Evolutionary conservation across 53 echinoderm and acorn worm genomes (phyloP).

Genomic region (Echinarachnius parma): DNA sequence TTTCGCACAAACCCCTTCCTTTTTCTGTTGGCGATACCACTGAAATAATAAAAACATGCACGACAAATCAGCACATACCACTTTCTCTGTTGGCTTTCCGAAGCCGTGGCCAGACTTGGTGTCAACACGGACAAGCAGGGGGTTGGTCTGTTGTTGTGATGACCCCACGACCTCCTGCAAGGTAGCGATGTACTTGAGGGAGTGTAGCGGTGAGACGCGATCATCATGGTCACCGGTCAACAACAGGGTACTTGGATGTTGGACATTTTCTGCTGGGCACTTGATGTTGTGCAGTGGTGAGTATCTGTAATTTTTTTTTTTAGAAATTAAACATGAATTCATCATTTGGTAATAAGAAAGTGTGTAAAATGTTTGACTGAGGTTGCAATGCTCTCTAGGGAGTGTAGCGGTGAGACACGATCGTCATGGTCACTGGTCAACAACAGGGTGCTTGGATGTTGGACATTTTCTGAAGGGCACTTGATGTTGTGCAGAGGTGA

Average conservation of each 20-base stretch:
- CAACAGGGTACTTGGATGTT: constrained; percentile 81
- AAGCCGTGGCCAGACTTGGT: constrained; percentile 95
- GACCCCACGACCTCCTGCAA: constrained; percentile 69
- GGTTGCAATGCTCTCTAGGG: constrained; percentile 79
- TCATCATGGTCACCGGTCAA: constrained; percentile 92
- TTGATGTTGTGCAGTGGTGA: constrained; percentile 94
- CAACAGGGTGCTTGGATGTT: constrained; percentile 81
- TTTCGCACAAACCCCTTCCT: too few relatives aligned
- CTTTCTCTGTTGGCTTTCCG: constrained; percentile 95
- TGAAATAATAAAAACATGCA: too few relatives aligned
- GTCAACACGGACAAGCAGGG: constrained; percentile 77
- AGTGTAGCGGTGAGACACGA: constrained; percentile 87
- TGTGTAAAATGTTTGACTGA: too few relatives aligned
- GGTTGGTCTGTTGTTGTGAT: constrained; percentile 63
- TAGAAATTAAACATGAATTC: too few relatives aligned
- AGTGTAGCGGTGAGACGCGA: constrained; percentile 87
- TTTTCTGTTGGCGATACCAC: too few relatives aligned
- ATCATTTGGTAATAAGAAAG: too few relatives aligned
- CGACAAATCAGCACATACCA: too few relatives aligned
- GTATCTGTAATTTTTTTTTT: too few relatives aligned
- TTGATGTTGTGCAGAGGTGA: constrained; percentile 94
- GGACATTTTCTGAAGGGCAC: constrained; percentile 42
- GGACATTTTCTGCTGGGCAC: constrained; percentile 41
- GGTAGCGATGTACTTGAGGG: constrained; percentile 82
- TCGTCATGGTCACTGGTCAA: constrained; percentile 91